These are phyloP conservation scores for Hyles lineata DNA, from an alignment of 2,888 invertebrate species.

Conservation along the genomic window DNA sequence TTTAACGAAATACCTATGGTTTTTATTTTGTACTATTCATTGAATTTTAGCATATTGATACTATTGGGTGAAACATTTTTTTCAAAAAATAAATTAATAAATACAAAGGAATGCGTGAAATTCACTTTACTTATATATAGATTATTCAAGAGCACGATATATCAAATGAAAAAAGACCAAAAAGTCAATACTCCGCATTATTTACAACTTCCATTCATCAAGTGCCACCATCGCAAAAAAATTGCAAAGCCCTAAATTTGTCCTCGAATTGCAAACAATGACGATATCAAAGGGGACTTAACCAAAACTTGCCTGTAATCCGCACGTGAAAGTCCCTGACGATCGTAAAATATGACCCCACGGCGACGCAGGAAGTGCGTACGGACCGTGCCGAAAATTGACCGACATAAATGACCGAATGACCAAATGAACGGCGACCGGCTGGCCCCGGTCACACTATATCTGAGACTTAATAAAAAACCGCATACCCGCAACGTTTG, in stretches of 20 bases:
- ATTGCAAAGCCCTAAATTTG: slow-evolving; percentile 13
- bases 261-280: slow-evolving; percentile 33
- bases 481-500: slow-evolving; percentile 38
- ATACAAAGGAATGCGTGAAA: too few relatives aligned
- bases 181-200: background rate
- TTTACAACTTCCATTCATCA: background rate
- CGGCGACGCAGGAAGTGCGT: slow-evolving; percentile 34
- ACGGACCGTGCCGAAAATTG: slow-evolving; percentile 69
- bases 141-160: too few relatives aligned
- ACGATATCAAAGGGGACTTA: slow-evolving; percentile 26
- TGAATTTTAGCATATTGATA: too few relatives aligned
- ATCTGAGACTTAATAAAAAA: slow-evolving; percentile 70
- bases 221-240: background rate
- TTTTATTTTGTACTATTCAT: too few relatives aligned
- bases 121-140: too few relatives aligned
- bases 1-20: too few relatives aligned
- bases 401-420: slow-evolving; percentile 63
- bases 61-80: too few relatives aligned
- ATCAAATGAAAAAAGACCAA: too few relatives aligned
- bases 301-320: slow-evolving; percentile 30
- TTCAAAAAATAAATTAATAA: too few relatives aligned
- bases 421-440: slow-evolving; percentile 52
- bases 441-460: slow-evolving; percentile 64
- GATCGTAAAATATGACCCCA: slow-evolving; percentile 27
- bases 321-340: slow-evolving; percentile 26